Conservation (phyloP, 2,888 invertebrate genomes). For the Venusia cambrica region DNA sequence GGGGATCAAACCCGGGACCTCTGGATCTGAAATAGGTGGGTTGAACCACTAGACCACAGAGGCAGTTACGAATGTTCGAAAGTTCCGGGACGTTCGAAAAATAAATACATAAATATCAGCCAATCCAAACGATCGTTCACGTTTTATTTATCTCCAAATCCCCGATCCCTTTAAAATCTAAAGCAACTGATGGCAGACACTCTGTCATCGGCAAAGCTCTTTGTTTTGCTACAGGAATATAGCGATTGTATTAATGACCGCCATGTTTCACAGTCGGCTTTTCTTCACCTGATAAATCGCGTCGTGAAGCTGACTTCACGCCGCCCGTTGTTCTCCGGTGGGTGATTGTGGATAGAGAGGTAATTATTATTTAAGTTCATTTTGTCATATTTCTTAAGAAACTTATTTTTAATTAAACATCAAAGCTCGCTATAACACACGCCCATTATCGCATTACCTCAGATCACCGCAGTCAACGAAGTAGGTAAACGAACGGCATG, state of each 20-base stretch:
- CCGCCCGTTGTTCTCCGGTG: constrained; percentile 30
- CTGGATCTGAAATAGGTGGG: no score
- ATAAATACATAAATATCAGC: no score
- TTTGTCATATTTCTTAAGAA: no score
- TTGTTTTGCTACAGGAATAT: constrained; percentile 70
- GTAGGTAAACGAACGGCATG: constrained; percentile 2
- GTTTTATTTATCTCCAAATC: neutral
- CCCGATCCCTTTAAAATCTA: constrained; percentile 45
- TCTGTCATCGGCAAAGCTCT: constrained; percentile 64
- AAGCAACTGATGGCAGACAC: constrained; percentile 60
- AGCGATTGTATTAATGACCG: constrained; percentile 69
- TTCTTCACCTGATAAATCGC: constrained; percentile 59
- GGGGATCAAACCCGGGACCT: no score
- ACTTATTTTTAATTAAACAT: no score
- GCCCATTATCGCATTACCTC: no score
- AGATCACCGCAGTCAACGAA: no score
- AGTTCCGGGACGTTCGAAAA: no score
- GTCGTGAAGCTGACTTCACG: constrained; percentile 49
- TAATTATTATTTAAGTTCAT: constrained; percentile 29
- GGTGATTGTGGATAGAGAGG: constrained; percentile 30
- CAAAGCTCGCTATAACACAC: no score
- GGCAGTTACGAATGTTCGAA: no score
- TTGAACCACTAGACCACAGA: no score
- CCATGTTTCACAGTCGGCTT: constrained; percentile 67
- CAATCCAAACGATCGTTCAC: neutral